phyloP scores from a whole-genome alignment of 1,140 invertebrate genomes.

The Calosoma granatense region DNA sequence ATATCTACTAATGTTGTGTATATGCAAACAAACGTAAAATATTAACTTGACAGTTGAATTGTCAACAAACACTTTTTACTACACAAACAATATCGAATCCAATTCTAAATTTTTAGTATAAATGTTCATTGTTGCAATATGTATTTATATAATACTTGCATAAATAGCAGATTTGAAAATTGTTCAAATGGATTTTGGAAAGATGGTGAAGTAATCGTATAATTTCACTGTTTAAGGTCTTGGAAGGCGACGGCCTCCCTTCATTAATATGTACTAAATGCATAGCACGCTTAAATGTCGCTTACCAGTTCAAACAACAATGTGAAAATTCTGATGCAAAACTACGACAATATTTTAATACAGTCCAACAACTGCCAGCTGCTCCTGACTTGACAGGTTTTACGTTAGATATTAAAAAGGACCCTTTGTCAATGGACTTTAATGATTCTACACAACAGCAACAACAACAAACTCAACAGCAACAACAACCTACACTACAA shows the following conservation, averaged over 20 bases:
- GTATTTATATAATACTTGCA: too few species aligned
- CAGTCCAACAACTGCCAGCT: constrained; percentile 20
- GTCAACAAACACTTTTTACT: not conserved
- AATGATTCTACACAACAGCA: not conserved
- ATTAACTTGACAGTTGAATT: not conserved
- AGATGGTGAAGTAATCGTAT: too few species aligned
- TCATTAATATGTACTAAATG: constrained; percentile 55
- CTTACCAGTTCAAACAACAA: constrained; percentile 56
- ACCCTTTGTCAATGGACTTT: not conserved
- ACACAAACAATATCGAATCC: not conserved
- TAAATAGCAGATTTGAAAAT: too few species aligned
- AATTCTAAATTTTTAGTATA: too few species aligned
- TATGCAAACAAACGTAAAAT: not conserved
- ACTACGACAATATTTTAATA: constrained; percentile 47
- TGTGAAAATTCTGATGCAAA: constrained; percentile 51
- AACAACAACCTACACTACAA: constrained; percentile 6
- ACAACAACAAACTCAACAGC: not conserved
- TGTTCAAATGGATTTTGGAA: too few species aligned
- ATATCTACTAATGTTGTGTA: too few species aligned
- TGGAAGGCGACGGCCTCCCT: constrained; percentile 50
- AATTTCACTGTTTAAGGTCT: too few species aligned
- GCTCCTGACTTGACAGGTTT: constrained; percentile 21
- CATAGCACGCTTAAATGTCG: constrained; percentile 49
- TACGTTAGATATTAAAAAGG: constrained; percentile 19
- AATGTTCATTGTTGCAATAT: too few species aligned